Conservation (phyloP, 1,140 invertebrate genomes). For the Bombus huntii region DNA sequence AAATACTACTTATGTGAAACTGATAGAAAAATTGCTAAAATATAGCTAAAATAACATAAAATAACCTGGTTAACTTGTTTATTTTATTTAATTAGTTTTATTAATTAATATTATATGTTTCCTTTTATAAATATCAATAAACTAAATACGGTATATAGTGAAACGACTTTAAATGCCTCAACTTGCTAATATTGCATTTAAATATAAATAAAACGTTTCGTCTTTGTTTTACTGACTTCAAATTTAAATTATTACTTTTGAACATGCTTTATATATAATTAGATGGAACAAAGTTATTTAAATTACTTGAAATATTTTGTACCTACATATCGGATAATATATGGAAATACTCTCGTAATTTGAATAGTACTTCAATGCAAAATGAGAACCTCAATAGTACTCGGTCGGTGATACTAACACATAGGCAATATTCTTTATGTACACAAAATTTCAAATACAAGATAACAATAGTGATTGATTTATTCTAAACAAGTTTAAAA, state of each 20-base stretch:
- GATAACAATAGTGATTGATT: neutral
- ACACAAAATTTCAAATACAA: neutral
- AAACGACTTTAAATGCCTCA: neutral
- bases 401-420: neutral
- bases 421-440: neutral
- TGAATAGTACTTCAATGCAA: neutral
- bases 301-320: too few relatives aligned
- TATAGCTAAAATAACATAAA: neutral
- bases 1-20: neutral
- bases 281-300: neutral
- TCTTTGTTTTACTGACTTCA: neutral
- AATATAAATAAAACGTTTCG: neutral
- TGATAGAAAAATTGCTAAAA: conserved; percentile 1
- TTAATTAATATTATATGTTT: too few relatives aligned
- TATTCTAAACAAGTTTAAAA: neutral
- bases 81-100: too few relatives aligned
- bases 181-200: neutral
- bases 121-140: too few relatives aligned
- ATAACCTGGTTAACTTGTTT: too few relatives aligned
- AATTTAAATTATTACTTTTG: neutral
- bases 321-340: too few relatives aligned
- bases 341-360: neutral
- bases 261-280: neutral
- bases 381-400: neutral
- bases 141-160: too few relatives aligned